Evolutionary conservation across 2,888 invertebrate species (phyloP), one percentile per base, ranked within the genome.

Genomic region (Antheraea assamensis): DNA sequence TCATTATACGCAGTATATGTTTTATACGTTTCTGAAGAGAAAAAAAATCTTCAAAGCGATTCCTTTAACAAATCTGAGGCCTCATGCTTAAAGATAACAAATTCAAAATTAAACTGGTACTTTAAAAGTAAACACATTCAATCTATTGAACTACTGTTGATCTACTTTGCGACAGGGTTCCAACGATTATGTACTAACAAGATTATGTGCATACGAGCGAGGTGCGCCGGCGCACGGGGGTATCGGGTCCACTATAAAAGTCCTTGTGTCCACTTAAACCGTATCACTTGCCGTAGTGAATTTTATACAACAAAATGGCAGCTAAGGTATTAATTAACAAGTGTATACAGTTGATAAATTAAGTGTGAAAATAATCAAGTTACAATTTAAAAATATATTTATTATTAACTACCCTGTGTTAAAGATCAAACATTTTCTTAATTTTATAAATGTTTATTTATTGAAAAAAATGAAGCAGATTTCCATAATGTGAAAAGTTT

Each of bases 301-400:
- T 85, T 89, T 90, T 85, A 88, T 89, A 91, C 86, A 88, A 82
- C 88, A 91, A 88, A 92, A 94, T 94, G 94, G 92, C 93, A 90
- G 91, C 93, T 85, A 94, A 94, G 94, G 94, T 94, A 93, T 83
- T 83, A 82, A 76, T 42, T 42, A 73, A 70, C 27, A 73, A 70
- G 73, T 73, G 13, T 70, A 64, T 64, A 47, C 24, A 42, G 35
- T 74, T 72, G 64, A 66, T 74, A 71, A 17, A 64, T 35, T 35
- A 31, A 68, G 68, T 68, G 68, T 68, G 27, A 3, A 35, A 68
- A n/a, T 35, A 68, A 35, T 21, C 8, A 68, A 21, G 10, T 64
- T 64, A 17, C 17, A 64, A 64, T 17, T 30, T 27, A 30, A 30
- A 17, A 64, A 17, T 35, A 7, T 30, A 35, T 31, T 19, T 5